Conservation (phyloP, 1,140 invertebrate genomes). For the Drusus annulatus region DNA sequence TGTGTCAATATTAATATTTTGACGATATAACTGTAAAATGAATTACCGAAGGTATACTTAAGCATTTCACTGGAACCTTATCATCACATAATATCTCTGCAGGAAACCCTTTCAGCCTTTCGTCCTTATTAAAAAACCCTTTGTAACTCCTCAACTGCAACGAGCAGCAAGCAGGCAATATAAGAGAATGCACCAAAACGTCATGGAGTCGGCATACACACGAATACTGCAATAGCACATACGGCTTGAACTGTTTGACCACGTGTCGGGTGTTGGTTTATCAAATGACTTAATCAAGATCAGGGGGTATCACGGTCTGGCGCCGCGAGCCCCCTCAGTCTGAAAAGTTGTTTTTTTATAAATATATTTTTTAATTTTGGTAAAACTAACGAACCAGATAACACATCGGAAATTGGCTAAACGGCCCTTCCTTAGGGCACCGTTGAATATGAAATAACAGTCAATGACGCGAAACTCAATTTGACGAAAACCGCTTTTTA, state of each 20-base stretch:
- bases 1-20: too few relatives aligned
- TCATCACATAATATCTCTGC: conserved; percentile 13
- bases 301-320: conserved; percentile 29
- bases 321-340: conserved; percentile 17
- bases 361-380: conserved; percentile 19
- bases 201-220: neutral
- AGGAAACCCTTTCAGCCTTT: conserved; percentile 23
- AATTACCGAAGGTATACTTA: neutral
- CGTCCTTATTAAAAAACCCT: conserved; percentile 25
- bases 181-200: neutral
- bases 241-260: neutral
- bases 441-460: conserved; percentile 13
- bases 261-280: neutral
- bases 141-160: conserved; percentile 20
- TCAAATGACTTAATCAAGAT: neutral
- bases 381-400: conserved; percentile 32
- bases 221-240: neutral
- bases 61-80: conserved; percentile 4
- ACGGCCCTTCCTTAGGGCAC: conserved; percentile 13
- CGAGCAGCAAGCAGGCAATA: neutral
- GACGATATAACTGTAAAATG: too few relatives aligned
- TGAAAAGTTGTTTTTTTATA: neutral
- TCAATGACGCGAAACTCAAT: conserved; percentile 25
- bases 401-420: conserved; percentile 36
- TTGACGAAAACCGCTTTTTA: conserved; percentile 7